Evolutionary conservation across 2,113 vertebrate species (phyloP).

Genomic region (Corythornis vintsioides): DNA sequence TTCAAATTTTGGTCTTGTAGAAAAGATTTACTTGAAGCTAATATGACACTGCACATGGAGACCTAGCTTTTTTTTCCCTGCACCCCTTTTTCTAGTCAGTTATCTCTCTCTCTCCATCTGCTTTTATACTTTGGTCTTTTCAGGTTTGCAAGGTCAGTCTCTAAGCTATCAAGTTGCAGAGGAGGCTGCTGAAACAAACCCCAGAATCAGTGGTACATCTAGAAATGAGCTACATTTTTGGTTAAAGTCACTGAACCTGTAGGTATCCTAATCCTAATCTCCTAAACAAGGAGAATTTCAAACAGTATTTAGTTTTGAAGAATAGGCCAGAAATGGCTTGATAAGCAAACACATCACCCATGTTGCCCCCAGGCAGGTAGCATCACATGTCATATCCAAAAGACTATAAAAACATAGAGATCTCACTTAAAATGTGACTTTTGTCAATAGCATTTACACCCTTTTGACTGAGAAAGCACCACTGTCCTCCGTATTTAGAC

Average conservation of each 20-base stretch:
- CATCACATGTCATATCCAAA: fast-evolving
- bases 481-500: neutral
- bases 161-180: neutral
- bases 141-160: neutral
- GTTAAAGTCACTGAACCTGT: neutral
- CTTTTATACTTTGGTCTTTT: neutral
- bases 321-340: neutral
- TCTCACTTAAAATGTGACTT: neutral
- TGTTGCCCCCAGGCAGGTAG: neutral
- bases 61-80: neutral
- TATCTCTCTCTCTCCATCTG: neutral
- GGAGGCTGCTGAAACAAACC: neutral
- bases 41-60: neutral
- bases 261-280: neutral
- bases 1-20: neutral
- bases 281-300: neutral
- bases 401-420: neutral
- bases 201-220: neutral
- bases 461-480: neutral
- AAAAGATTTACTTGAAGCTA: neutral
- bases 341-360: neutral
- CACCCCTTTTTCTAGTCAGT: neutral
- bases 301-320: neutral
- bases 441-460: neutral
- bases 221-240: neutral